Conservation (phyloP, 2,888 invertebrate species). For the Heterodera filipjevi region DNA sequence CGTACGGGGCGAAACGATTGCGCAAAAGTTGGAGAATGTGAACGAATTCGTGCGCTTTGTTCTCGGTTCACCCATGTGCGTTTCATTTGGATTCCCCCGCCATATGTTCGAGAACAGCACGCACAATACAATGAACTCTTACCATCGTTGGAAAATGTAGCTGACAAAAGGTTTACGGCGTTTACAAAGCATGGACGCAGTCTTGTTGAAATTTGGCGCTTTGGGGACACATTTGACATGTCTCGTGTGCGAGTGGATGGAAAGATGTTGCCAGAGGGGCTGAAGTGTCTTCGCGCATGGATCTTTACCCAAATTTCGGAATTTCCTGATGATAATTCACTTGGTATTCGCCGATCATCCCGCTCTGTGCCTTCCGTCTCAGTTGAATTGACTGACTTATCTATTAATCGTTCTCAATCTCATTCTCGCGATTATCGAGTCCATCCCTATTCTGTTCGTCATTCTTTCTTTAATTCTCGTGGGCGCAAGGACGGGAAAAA, state of each 20-base stretch:
- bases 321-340: background rate
- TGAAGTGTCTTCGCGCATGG: constrained; percentile 4
- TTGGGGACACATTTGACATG: constrained; percentile 7
- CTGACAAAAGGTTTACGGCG: background rate
- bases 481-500: background rate
- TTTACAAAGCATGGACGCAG: background rate
- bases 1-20: background rate
- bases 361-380: background rate
- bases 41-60: background rate
- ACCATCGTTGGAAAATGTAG: background rate
- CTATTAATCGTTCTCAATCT: background rate
- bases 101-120: background rate
- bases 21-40: background rate
- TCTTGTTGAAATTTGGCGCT: background rate
- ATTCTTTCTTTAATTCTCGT: background rate
- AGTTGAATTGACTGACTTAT: background rate
- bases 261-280: background rate
- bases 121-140: background rate
- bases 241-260: background rate
- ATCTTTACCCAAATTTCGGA: background rate
- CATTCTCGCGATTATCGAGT: too few relatives aligned
- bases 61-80: background rate
- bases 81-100: background rate
- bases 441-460: background rate
- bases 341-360: background rate